These are phyloP conservation scores for Campopleginae sp. DNA, from an alignment of 2,888 invertebrate species.

Conservation along the genomic window DNA sequence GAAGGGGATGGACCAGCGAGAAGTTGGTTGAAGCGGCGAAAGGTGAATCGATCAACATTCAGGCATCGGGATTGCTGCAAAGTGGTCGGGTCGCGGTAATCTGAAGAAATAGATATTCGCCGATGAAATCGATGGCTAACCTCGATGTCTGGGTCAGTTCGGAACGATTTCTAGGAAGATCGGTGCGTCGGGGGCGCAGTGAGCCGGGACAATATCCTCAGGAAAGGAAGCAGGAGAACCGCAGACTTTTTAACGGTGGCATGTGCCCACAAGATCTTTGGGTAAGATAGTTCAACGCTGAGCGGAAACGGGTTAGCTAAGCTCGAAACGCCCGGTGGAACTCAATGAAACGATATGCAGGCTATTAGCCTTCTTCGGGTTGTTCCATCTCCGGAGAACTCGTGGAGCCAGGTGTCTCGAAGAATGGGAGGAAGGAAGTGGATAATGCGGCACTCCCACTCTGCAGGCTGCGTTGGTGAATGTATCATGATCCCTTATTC, in stretches of 20 bases:
- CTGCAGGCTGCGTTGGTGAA: slow-evolving; percentile 9
- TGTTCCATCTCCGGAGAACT: slow-evolving; percentile 20
- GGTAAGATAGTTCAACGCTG: slow-evolving; percentile 13
- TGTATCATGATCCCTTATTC: slow-evolving; percentile 49
- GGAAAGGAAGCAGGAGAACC: neutral
- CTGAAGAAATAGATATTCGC: neutral
- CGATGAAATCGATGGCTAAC: neutral
- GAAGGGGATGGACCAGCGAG: neutral
- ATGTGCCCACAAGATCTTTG: slow-evolving; percentile 26
- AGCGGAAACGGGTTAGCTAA: slow-evolving; percentile 54
- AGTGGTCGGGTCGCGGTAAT: slow-evolving; percentile 3
- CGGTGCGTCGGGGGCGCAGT: neutral
- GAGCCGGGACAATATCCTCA: slow-evolving; percentile 2
- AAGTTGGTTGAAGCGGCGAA: neutral
- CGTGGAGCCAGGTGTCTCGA: slow-evolving; percentile 47
- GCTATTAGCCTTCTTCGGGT: slow-evolving; percentile 55
- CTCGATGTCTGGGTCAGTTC: neutral
- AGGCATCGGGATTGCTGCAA: neutral
- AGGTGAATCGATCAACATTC: neutral
- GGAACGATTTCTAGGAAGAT: slow-evolving; percentile 3
- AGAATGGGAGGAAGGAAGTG: slow-evolving; percentile 58
- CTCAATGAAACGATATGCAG: slow-evolving; percentile 39
- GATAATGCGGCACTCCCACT: slow-evolving; percentile 7
- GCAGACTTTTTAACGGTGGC: slow-evolving; percentile 26
- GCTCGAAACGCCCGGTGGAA: slow-evolving; percentile 35